These are phyloP conservation scores for Cliona cf. orientalis DNA, from an alignment of 37 sponge, comb jelly and placozoan species.

Conservation along the genomic window DNA sequence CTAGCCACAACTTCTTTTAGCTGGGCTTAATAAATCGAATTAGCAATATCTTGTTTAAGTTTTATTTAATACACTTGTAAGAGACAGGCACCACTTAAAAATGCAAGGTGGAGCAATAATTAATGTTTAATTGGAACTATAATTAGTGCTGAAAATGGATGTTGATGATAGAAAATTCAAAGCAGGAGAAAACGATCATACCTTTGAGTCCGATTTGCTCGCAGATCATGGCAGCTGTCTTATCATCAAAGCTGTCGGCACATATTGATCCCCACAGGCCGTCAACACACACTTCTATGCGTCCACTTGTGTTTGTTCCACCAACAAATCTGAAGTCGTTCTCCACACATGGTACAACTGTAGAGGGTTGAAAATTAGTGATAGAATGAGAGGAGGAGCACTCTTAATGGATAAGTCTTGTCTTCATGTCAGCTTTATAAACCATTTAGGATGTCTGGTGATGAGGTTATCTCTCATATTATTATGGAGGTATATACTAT, in stretches of 20 bases:
- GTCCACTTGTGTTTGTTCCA: slow-evolving; percentile 12
- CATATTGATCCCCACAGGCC: slow-evolving; percentile 27
- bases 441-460: not conserved
- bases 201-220: not conserved
- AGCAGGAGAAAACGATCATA: no score
- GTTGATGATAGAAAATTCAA: no score
- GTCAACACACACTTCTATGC: slow-evolving; percentile 46
- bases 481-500: no score
- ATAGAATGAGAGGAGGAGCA: not conserved
- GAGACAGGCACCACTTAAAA: no score
- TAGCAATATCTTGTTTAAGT: no score
- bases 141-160: no score
- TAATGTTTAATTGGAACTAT: no score
- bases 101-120: no score
- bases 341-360: slow-evolving; percentile 31
- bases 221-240: slow-evolving; percentile 7
- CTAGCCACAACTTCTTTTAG: no score
- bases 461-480: not conserved
- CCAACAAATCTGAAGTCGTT: slow-evolving; percentile 13
- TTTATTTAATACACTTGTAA: no score
- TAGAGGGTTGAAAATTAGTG: not conserved
- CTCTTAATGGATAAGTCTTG: not conserved
- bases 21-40: no score
- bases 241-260: slow-evolving; percentile 15
- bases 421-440: not conserved